Conservation (phyloP, 2,113 vertebrate genomes). For the Chaetorhynchus papuensis region DNA sequence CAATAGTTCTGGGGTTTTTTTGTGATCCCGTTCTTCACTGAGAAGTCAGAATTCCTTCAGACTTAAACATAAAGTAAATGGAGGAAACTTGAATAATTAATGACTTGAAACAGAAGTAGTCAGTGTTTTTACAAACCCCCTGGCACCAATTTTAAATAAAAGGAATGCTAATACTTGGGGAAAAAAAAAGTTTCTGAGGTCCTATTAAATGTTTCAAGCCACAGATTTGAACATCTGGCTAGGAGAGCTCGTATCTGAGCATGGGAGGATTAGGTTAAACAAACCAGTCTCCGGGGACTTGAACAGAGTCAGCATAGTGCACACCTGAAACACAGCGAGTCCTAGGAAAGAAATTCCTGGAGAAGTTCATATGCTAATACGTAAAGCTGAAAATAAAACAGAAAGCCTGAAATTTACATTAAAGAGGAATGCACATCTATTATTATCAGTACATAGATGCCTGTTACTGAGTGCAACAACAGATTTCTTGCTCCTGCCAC, state of each 20-base stretch:
- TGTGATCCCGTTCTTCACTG: not conserved
- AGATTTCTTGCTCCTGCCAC: not conserved
- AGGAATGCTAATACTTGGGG: not conserved
- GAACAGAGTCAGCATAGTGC: constrained; percentile 11
- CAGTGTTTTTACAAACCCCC: constrained; percentile 42
- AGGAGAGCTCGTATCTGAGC: not conserved
- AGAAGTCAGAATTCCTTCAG: constrained; percentile 22
- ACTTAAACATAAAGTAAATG: constrained; percentile 38
- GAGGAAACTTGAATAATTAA: constrained; percentile 61
- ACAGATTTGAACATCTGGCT: constrained; percentile 42
- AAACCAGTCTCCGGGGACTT: not conserved
- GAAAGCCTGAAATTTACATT: not conserved
- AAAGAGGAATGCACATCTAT: not conserved
- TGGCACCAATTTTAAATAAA: constrained; percentile 54
- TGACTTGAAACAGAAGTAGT: constrained; percentile 19
- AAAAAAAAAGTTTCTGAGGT: not conserved
- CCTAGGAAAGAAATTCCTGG: constrained; percentile 34
- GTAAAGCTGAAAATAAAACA: constrained; percentile 17
- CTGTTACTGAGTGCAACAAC: not conserved
- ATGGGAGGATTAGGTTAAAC: not conserved
- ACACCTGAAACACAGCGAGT: not conserved
- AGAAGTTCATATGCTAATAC: not conserved
- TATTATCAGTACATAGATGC: not conserved
- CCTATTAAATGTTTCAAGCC: constrained; percentile 23
- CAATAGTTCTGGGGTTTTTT: not conserved